Conservation (phyloP, 2,888 invertebrate species). For the Cyrtodaria siliqua region DNA sequence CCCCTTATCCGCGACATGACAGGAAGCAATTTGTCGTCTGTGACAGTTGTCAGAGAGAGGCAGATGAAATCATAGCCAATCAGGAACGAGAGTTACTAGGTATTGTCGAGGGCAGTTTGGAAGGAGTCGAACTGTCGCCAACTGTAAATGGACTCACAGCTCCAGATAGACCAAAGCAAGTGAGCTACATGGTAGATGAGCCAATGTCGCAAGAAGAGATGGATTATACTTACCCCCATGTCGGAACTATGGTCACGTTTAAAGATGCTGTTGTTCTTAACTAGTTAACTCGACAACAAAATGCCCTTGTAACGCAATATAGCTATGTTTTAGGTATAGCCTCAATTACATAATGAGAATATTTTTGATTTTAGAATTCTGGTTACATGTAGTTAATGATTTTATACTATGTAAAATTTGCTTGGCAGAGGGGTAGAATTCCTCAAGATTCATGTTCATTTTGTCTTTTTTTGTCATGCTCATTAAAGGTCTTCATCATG, state of each 20-base stretch:
- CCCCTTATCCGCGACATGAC: conserved; percentile 42
- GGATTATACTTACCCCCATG: conserved; percentile 34
- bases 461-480: no score
- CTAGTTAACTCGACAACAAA: conserved; percentile 6
- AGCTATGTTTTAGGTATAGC: no score
- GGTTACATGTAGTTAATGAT: no score
- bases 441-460: no score
- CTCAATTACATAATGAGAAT: no score
- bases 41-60: conserved; percentile 46
- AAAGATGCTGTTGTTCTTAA: conserved; percentile 68
- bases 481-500: no score
- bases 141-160: conserved; percentile 64
- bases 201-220: conserved; percentile 50
- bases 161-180: conserved; percentile 54
- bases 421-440: no score
- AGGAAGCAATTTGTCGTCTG: conserved; percentile 52
- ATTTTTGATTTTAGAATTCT: no score
- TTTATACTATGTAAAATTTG: no score
- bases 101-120: conserved; percentile 24
- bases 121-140: conserved; percentile 55
- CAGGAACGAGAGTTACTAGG: conserved; percentile 42
- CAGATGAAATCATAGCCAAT: conserved; percentile 39
- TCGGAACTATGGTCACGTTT: conserved; percentile 62
- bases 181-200: conserved; percentile 55
- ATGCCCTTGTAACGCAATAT: no score